Base-by-base conservation (phyloP, 2,113 vertebrate species). In the Ctenodactylus gundi region DNA sequence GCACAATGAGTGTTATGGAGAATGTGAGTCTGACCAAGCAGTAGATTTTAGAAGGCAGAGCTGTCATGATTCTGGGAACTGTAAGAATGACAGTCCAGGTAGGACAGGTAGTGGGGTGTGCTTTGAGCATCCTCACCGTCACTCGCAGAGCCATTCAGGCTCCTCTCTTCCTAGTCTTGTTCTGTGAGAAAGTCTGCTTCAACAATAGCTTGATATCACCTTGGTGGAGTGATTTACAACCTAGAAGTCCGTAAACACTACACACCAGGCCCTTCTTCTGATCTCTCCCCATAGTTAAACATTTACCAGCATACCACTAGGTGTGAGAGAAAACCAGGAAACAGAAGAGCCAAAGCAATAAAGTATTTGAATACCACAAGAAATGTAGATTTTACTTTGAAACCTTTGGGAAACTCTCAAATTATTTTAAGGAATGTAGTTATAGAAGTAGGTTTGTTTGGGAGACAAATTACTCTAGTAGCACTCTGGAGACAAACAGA, bases 341-440 rank as follows among this genome's bases (percentile, higher is more conserved):
- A 44, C 7, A 78, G 39, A n/a, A 77, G 11, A 18, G 23, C 12
- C 41, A 82, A 60, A 18, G 46, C 51, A 70, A 89, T 89, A 84
- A 83, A 76, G 68, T 41, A 36, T 31, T 76, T 64, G 46, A 85
- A 31, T 23, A 65, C 49, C 23, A 76, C 68, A 41, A 64, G 21
- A 41, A 94, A 29, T 7, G 10, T 90, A 55, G 76, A 67, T 58
- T 94, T 94, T 85, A 90, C 55, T 78, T 29, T 67, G 23, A 53
- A 85, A 49, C 39, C 49, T 82, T 0, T 51, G 78, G 34, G 44
- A 41, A 73, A 46, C 1, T 44, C 60, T 94, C 23, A 27, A 34
- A 76, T 39, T 73, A 72, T 85, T 57, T 80, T 44, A 84, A 93
- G 41, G 81, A 36, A 73, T 49, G 46, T 7, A 77, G 15, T 73